These are phyloP conservation scores for Ammodytes marinus DNA, from an alignment of 2,113 vertebrate species.

Conservation along the genomic window DNA sequence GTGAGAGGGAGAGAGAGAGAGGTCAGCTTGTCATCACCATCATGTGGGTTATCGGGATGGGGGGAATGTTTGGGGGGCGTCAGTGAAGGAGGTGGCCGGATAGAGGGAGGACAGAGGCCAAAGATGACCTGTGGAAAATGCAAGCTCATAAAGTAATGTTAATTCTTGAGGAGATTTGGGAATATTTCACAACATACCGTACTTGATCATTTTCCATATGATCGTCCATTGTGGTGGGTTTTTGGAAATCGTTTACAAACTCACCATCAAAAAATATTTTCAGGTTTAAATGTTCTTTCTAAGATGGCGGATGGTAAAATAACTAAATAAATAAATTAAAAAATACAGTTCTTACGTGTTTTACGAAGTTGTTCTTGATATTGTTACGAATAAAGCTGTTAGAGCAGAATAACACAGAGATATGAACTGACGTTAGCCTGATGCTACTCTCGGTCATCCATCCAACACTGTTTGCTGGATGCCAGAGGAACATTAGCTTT, in stretches of 20 bases:
- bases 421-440: background rate
- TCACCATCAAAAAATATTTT: background rate
- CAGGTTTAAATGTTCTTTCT: no score
- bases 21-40: slow-evolving; percentile 64
- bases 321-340: no score
- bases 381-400: background rate
- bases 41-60: slow-evolving; percentile 38
- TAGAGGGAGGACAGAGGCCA: background rate
- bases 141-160: background rate
- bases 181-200: background rate
- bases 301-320: no score
- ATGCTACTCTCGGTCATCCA: slow-evolving; percentile 27
- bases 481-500: slow-evolving; percentile 39
- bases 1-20: slow-evolving; percentile 12
- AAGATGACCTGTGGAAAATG: background rate
- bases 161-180: background rate
- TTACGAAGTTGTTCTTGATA: no score
- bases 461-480: slow-evolving; percentile 12
- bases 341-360: no score
- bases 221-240: no score
- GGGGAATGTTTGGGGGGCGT: slow-evolving; percentile 6
- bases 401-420: slow-evolving; percentile 29
- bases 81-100: slow-evolving; percentile 17
- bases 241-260: background rate
- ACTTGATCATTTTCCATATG: background rate